These are phyloP conservation scores for Brachyhypopomus gauderio DNA, from an alignment of 2,113 vertebrate species.

Conservation along the genomic window DNA sequence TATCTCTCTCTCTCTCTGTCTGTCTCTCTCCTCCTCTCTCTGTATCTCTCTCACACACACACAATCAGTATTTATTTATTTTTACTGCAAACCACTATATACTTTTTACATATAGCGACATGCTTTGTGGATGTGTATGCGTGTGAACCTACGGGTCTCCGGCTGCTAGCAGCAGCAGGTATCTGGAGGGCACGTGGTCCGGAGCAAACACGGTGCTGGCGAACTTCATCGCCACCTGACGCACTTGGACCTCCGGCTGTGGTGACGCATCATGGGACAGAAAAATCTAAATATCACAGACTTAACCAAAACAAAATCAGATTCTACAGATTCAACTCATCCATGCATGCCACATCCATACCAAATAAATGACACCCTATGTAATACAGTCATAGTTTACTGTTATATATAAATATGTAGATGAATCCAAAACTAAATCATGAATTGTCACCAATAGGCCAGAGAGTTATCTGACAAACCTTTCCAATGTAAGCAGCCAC, in stretches of 20 bases:
- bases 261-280: constrained; percentile 19
- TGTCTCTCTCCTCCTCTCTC: too few relatives aligned
- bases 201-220: constrained; percentile 91
- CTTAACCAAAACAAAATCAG: too few relatives aligned
- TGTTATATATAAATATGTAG: neutral
- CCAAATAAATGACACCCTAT: too few relatives aligned
- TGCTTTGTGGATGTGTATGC: too few relatives aligned
- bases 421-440: neutral
- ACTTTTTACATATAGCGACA: too few relatives aligned
- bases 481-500: constrained; percentile 95
- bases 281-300: neutral
- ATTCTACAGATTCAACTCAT: too few relatives aligned
- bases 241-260: constrained; percentile 96
- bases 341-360: too few relatives aligned
- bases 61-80: too few relatives aligned
- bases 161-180: constrained; percentile 91
- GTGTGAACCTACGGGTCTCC: constrained; percentile 90
- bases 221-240: constrained; percentile 97
- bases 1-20: too few relatives aligned
- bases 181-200: constrained; percentile 96
- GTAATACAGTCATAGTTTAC: too few relatives aligned
- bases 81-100: too few relatives aligned
- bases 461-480: constrained; percentile 67
- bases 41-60: too few relatives aligned
- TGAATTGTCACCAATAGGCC: neutral